Base-by-base conservation (phyloP, 2,113 vertebrate species). In the Eolophus roseicapilla region DNA sequence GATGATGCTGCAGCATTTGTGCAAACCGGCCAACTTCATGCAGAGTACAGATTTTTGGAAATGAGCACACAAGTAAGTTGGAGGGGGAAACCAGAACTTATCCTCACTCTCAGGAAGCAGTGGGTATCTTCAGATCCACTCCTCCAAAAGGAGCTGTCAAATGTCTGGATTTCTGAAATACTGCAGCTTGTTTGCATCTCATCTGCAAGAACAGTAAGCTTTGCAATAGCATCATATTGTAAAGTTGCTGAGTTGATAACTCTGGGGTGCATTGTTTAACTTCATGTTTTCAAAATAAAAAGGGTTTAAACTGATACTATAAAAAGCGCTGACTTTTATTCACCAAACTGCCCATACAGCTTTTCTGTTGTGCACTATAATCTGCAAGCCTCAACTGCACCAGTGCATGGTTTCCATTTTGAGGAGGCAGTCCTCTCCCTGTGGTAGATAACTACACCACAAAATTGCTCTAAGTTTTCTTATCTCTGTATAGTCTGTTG, bases 181-280 rank as follows among this genome's bases (percentile, higher is more conserved):
- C 39, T 81, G 59, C 15, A 85, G 65, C 25, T 79, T 76, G 46
- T 39, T 12, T 82, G 53, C 25, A 68, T 55, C 81, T 78, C 37
- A 53, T 85, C 69, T 73, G 78, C 90, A 95, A 81, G 67, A 88
- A 73, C 93, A 96, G 85, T 89, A 74, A 88, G 93, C 84, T 93
- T 96, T 94, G 86, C 71, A 82, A 14, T 92, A 95, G 80, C 8
- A 8, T 59, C 87, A 86, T 89, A 3, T 81, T 90, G 86, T 79
- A 80, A 33, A 91, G 86, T 57, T 92, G 97, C 98, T 97, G 97
- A 97, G 94, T 91, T 94, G n/a, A 39, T 79, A 84, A 86, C 70
- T 97, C 91, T 39, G 91, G 82, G 28, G 35, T 89, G 79, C 76
- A 95, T 92, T 97, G 96, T 96, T 95, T 92, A 92, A 93, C 88